A percentile compares a stretch with the other conserved stretches of the same genome.
Conservation (phyloP, 2,888 invertebrate genomes). For the Cantharis flavilabris region DNA sequence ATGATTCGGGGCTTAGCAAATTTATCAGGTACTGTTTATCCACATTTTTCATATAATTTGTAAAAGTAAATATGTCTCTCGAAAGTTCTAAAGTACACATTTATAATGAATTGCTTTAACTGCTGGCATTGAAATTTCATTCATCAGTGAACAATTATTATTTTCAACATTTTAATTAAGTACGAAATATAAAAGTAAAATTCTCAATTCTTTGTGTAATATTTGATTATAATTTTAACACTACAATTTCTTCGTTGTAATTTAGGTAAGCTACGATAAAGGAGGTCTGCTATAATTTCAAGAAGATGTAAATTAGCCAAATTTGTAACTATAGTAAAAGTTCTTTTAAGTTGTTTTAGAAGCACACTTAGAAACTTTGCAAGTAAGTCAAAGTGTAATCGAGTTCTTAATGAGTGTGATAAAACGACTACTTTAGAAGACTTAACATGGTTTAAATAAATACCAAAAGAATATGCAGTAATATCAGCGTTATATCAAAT, state of each 20-base stretch:
- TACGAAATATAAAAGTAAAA: not conserved
- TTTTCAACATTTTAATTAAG: not conserved
- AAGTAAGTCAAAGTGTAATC: constrained; percentile 3
- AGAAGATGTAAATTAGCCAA: not conserved
- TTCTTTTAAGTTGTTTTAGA: not conserved
- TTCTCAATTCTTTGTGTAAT: not conserved
- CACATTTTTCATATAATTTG: not conserved
- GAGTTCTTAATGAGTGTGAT: not conserved
- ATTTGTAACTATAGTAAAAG: not conserved
- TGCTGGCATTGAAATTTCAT: not conserved
- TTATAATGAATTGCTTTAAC: not conserved
- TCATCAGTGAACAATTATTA: not conserved
- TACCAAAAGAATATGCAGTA: not conserved
- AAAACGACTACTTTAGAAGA: not conserved
- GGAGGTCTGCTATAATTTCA: not conserved
- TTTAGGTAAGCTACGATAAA: not conserved
- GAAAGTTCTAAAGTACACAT: not conserved
- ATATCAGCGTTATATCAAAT: not conserved
- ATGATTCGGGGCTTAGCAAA: not conserved
- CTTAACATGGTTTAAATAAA: not conserved
- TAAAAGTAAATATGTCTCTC: not conserved
- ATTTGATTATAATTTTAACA: not conserved
- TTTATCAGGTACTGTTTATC: not conserved
- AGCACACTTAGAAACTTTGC: not conserved
- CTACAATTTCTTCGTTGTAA: not conserved